Base-by-base conservation (phyloP, 2,888 invertebrate genomes). In the Troides helena region DNA sequence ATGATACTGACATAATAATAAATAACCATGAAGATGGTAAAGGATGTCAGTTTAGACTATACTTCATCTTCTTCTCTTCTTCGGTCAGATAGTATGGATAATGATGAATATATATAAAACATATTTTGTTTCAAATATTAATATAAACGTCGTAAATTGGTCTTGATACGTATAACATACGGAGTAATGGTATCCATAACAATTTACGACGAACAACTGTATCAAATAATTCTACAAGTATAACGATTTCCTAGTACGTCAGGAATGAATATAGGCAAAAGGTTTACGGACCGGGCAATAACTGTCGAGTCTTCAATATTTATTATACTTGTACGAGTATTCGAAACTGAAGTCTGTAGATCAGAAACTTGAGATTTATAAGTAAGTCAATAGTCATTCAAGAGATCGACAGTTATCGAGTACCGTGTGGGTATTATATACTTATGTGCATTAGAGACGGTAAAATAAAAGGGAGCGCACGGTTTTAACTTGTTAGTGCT, bases 281-380 rank as follows among this genome's bases (percentile, higher is more conserved):
- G 36, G 65, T 62, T 65, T 69, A 62, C 69, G 62, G 30, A 62
- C 30, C 68, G 62, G 50, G 65, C 65, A 69, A 69, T 69, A 69
- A 69, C 69, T 65, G 69, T 69, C 69, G 50, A 69, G 58, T 62
- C 58, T 21, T 46, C 62, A 62, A 62, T 62, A 65, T 69, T 69
- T 69, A 69, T 69, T 69, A 62, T 69, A 46, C 65, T 17, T 62
- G 57, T 21, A 46, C 46, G 66, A 46, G 10, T 23, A 65, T 65
- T 62, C n/a, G 36, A 63, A 64, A 62, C 65, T 69, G 58, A 62
- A 65, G 65, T 65, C 50, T 46, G 50, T 61, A 69, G 57, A 62
- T 36, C 65, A 50, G 65, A 62, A 63, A 56, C 57, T 23, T 43
- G 64, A 68, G 64, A 65, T 69, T 69, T 65, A 69, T 58, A 69